Evolutionary conservation across 2,797 vertebrate genomes (phyloP), one percentile per base, ranked within the genome.

Genomic region (Nyctibius grandis): DNA sequence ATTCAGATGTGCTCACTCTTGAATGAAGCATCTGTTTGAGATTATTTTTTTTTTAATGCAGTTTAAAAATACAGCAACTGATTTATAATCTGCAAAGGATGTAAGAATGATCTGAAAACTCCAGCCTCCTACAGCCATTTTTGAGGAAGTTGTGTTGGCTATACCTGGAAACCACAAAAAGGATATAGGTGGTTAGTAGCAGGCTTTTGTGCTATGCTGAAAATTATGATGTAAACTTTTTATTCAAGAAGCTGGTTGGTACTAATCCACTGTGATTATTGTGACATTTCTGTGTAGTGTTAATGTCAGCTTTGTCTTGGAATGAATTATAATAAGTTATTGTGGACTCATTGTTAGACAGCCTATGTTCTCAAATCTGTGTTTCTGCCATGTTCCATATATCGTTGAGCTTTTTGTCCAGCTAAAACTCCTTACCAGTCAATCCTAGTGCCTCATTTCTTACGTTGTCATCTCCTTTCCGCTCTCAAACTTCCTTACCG

Each of bases 331-430:
- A 57, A 29, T 26, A 74, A n/a, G 9, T 6, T 65, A 2, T 26
- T 87, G 18, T 53, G 79, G 51, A 42, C 60, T 23, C 16, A 25
- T 16, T 51, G n/a, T 63, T 76, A 85, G 38, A 34, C 54, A 69
- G 51, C 48, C 53, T 51, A 0, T 64, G 25, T 82, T 75, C 40
- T 90, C 33, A 34, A n/a, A 38, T 85, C n/a, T 61, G 23, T 54
- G 29, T 72, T 88, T 78, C 63, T 82, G 5, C n/a, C 11, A 6
- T 79, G 15, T 68, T 88, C 34, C 0, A 0, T 13, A 0, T 40
- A n/a, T 19, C 13, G 8, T 45, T 0, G 3, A 76, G n/a, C 40
- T 36, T 88, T 89, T 68, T 76, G 54, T 85, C 29, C 12, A 20
- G 2, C 17, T 85, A 57, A 81, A 87, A 65, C 33, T 85, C 45